Conservation (phyloP, 2,113 vertebrate species). For the mouse (Mus musculus) region GRCm39 chr11:93808001-93808500, state of each 20-base stretch:
- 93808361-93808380: background rate
- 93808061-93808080: background rate
- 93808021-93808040: background rate
- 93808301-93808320: no score
- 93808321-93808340: background rate
- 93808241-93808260: no score
- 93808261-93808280: no score
- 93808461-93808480: constrained; percentile 19
- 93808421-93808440: background rate
- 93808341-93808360: constrained; percentile 38
- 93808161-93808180: no score
- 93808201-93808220: no score
- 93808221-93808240: no score
- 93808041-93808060: background rate
- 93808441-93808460: background rate
- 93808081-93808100: background rate
- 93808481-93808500: background rate
- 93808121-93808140: background rate
- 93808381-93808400: background rate
- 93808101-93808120: constrained; percentile 28
- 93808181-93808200: no score
- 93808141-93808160: background rate
- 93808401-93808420: background rate
- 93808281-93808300: no score
- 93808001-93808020: constrained; percentile 17